A percentile compares a stretch with the other conserved stretches of the same genome.
phyloP scores from a whole-genome alignment of 1,140 invertebrate species.

The Bathynomus jamesi region DNA sequence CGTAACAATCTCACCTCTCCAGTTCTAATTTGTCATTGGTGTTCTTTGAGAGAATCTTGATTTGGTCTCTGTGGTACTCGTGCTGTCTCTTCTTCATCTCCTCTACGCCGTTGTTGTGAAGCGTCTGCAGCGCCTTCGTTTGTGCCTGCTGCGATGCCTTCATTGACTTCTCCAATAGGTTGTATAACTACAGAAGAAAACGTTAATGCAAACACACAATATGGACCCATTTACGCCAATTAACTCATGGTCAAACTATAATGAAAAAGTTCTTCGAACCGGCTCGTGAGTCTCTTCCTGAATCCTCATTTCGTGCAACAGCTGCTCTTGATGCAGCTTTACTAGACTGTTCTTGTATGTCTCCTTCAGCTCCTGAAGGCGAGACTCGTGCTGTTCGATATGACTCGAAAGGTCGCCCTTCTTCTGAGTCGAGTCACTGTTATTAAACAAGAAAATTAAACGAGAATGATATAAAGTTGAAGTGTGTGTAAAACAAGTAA shows the following conservation, averaged over 20 bases:
- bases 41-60: conserved; percentile 68
- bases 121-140: conserved; percentile 56
- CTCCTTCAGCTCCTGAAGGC: conserved; percentile 43
- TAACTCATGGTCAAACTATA: too few species aligned
- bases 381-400: conserved; percentile 19
- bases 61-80: conserved; percentile 70
- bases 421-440: neutral
- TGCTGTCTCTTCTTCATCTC: conserved; percentile 77
- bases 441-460: too few species aligned
- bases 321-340: conserved; percentile 59
- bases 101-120: conserved; percentile 65
- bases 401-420: conserved; percentile 7
- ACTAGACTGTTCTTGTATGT: conserved; percentile 55
- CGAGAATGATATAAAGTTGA: too few species aligned
- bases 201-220: too few species aligned
- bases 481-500: too few species aligned
- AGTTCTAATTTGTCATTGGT: conserved; percentile 85
- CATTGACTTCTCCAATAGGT: conserved; percentile 68
- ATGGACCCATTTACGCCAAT: too few species aligned
- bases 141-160: conserved; percentile 67
- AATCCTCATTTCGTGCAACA: conserved; percentile 65
- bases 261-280: too few species aligned
- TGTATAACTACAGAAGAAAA: too few species aligned
- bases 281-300: conserved; percentile 75
- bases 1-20: conserved; percentile 54